Evolutionary conservation across 2,113 vertebrate genomes (phyloP).

Genomic region (Alces alces): DNA sequence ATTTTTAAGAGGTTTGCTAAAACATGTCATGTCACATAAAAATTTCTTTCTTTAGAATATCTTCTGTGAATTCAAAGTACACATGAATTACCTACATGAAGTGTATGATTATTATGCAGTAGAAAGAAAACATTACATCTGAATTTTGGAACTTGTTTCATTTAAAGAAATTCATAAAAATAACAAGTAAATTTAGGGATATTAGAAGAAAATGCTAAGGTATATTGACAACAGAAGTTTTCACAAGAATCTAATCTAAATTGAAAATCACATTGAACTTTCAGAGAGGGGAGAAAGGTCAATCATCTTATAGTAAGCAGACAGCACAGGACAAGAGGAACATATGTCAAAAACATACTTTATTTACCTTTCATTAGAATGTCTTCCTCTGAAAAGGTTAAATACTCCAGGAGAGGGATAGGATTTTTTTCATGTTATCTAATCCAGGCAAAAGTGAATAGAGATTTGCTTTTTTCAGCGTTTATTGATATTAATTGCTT

Average conservation of each 20-base stretch:
- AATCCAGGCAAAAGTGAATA: slow-evolving; percentile 77
- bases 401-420: slow-evolving; percentile 70
- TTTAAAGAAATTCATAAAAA: slow-evolving; percentile 84
- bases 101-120: background rate
- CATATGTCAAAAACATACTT: slow-evolving; percentile 81
- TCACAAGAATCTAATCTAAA: slow-evolving; percentile 74
- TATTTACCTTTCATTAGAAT: slow-evolving; percentile 84
- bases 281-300: slow-evolving; percentile 72
- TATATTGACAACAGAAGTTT: slow-evolving; percentile 80
- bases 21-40: slow-evolving; percentile 41
- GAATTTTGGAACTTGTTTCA: slow-evolving; percentile 73
- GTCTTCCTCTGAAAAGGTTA: slow-evolving; percentile 79
- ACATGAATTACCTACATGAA: background rate
- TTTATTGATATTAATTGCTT: slow-evolving; percentile 86
- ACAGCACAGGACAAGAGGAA: slow-evolving; percentile 77
- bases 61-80: background rate
- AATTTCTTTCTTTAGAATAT: slow-evolving; percentile 30
- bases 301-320: slow-evolving; percentile 76
- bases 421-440: slow-evolving; percentile 79
- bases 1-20: slow-evolving; percentile 29
- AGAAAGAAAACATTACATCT: slow-evolving; percentile 63
- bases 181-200: slow-evolving; percentile 75
- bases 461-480: slow-evolving; percentile 84
- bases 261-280: slow-evolving; percentile 63
- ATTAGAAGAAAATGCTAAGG: slow-evolving; percentile 64